phyloP scores from a whole-genome alignment of 2,797 vertebrate species.

The Pangasius djambal region DNA sequence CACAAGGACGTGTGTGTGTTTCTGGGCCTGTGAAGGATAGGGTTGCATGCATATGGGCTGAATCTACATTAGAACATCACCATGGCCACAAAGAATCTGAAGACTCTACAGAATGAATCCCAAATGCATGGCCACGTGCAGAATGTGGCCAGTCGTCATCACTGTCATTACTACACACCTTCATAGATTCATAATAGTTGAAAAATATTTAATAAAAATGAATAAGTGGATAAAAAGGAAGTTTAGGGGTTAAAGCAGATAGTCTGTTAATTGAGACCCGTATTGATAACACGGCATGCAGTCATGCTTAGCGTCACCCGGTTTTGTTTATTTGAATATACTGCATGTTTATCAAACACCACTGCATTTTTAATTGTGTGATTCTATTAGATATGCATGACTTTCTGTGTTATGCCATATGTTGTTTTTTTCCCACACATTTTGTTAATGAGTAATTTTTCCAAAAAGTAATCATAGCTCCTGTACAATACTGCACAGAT shows the following conservation, averaged over 20 bases:
- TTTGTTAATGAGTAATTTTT: slow-evolving; percentile 22
- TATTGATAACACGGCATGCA: not conserved
- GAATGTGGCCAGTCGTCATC: not conserved
- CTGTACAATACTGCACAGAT: not conserved
- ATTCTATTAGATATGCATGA: not conserved
- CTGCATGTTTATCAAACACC: not conserved
- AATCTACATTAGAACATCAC: slow-evolving; percentile 1
- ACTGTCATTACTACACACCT: not conserved
- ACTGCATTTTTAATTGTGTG: slow-evolving; percentile 4
- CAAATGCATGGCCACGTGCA: not conserved
- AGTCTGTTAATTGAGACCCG: not conserved
- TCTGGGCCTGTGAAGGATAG: not conserved
- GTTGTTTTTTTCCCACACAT: not conserved
- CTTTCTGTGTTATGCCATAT: not conserved
- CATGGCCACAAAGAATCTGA: slow-evolving; percentile 21
- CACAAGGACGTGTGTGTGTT: not conserved
- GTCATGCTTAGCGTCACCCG: not conserved
- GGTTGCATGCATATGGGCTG: slow-evolving; percentile 11
- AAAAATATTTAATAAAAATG: not conserved
- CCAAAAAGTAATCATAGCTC: not conserved
- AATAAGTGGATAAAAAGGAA: not conserved
- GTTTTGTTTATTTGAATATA: not conserved
- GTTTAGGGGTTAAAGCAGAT: slow-evolving; percentile 6
- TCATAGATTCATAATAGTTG: not conserved
- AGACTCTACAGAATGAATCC: slow-evolving; percentile 1